phyloP scores from a whole-genome alignment of 2,797 vertebrate genomes.

The Cyclopterus lumpus region DNA sequence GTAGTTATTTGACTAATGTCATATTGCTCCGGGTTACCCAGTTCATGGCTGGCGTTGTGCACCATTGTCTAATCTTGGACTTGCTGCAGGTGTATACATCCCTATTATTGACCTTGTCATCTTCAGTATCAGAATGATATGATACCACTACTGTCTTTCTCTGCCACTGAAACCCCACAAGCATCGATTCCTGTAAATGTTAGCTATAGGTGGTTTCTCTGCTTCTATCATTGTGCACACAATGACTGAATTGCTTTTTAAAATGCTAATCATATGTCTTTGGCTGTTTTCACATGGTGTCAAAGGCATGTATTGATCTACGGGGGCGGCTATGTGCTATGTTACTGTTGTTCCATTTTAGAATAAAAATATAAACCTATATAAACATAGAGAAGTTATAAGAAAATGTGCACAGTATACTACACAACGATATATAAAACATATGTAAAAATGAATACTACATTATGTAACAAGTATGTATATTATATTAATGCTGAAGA shows the following conservation, averaged over 20 bases:
- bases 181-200: constrained; percentile 79
- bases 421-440: neutral
- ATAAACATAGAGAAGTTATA: neutral
- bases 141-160: constrained; percentile 72
- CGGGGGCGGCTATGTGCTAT: neutral
- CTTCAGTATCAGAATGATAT: constrained; percentile 80
- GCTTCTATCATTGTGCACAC: constrained; percentile 37
- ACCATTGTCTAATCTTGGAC: constrained; percentile 4
- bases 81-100: constrained; percentile 38
- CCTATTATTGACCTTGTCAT: constrained; percentile 62
- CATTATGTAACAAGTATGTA: neutral
- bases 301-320: neutral
- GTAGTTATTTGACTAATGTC: neutral
- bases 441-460: neutral
- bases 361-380: neutral
- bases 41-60: neutral
- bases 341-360: neutral
- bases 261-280: constrained; percentile 28
- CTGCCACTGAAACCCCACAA: constrained; percentile 64
- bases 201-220: constrained; percentile 70
- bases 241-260: constrained; percentile 56
- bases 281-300: neutral
- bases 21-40: constrained; percentile 5
- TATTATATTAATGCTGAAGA: neutral
- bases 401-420: neutral